Percentiles rank a stretch among this genome's conserved stretches.
phyloP scores from a whole-genome alignment of 1,140 invertebrate genomes.

The Diabrotica virgifera region DNA sequence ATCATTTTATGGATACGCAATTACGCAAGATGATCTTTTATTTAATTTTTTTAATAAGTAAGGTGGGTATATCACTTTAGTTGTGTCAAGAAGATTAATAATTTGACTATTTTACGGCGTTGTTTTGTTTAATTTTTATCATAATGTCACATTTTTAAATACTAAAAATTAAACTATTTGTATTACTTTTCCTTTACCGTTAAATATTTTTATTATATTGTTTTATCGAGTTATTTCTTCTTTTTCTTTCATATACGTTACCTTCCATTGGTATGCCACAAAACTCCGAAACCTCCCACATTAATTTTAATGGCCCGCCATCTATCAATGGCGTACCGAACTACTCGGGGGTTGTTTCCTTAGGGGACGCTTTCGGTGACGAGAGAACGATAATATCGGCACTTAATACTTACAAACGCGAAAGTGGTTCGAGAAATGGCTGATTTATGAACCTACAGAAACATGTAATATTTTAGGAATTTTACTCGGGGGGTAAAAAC shows the following conservation, averaged over 20 bases:
- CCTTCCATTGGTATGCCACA: not conserved
- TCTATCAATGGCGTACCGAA: constrained; percentile 35
- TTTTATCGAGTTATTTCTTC: no score
- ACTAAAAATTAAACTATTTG: no score
- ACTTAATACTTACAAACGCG: constrained; percentile 10
- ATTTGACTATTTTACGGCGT: no score
- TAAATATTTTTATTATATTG: no score
- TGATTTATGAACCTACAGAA: not conserved
- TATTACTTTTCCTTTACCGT: no score
- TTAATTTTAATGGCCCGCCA: constrained; percentile 38
- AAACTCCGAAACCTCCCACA: constrained; percentile 20
- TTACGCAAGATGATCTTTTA: no score
- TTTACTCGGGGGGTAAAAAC: not conserved
- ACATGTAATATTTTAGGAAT: not conserved
- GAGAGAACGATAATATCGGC: constrained; percentile 29
- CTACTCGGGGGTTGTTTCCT: constrained; percentile 21
- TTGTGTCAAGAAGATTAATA: no score
- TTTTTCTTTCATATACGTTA: not conserved
- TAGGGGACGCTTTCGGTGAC: constrained; percentile 20
- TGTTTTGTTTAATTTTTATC: no score
- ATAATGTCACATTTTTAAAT: no score
- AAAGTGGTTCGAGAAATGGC: not conserved
- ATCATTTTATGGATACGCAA: no score
- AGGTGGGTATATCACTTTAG: no score
- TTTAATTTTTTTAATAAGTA: no score